A percentile compares a stretch with the other conserved stretches of the same genome.
Evolutionary conservation across 2,797 vertebrate species (phyloP).

Genomic region (Kryptolebias ocellatus): DNA sequence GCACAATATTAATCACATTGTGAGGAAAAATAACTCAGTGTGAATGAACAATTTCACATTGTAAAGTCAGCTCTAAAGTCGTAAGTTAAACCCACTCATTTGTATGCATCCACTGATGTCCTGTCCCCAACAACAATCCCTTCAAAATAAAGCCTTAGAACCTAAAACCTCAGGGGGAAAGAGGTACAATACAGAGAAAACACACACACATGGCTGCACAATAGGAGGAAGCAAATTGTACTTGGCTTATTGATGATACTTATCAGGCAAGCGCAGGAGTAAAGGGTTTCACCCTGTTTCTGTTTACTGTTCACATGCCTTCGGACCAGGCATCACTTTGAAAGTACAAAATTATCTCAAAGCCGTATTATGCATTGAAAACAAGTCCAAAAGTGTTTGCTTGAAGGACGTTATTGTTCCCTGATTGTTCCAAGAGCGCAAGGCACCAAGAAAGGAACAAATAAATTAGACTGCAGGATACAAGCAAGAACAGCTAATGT

Average conservation of each 20-base stretch:
- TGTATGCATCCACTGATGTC: conserved; percentile 9
- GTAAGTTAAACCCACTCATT: conserved; percentile 25
- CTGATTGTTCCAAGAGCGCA: conserved; percentile 19
- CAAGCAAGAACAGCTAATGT: conserved; percentile 5
- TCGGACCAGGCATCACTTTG: conserved; percentile 41
- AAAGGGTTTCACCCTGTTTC: conserved; percentile 37
- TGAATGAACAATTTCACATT: conserved; percentile 32
- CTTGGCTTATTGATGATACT: conserved; percentile 54
- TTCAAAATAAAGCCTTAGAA: conserved; percentile 56
- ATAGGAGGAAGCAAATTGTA: conserved; percentile 62
- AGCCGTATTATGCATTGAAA: conserved; percentile 62
- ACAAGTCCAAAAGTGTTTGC: conserved; percentile 18
- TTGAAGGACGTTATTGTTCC: conserved; percentile 47
- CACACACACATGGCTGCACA: conserved; percentile 54
- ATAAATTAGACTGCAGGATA: conserved; percentile 16
- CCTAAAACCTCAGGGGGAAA: conserved; percentile 26
- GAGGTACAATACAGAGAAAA: conserved; percentile 69
- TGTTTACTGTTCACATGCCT: conserved; percentile 40
- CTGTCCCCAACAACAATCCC: conserved; percentile 45
- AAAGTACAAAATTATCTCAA: conserved; percentile 52
- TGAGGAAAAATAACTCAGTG: conserved; percentile 10
- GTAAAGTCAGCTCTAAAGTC: conserved; percentile 24
- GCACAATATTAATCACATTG: conserved; percentile 10
- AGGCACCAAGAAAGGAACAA: conserved; percentile 16
- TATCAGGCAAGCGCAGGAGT: conserved; percentile 28